Conservation (phyloP, 2,113 vertebrate genomes). For the Ptilorrhoa leucosticta region DNA sequence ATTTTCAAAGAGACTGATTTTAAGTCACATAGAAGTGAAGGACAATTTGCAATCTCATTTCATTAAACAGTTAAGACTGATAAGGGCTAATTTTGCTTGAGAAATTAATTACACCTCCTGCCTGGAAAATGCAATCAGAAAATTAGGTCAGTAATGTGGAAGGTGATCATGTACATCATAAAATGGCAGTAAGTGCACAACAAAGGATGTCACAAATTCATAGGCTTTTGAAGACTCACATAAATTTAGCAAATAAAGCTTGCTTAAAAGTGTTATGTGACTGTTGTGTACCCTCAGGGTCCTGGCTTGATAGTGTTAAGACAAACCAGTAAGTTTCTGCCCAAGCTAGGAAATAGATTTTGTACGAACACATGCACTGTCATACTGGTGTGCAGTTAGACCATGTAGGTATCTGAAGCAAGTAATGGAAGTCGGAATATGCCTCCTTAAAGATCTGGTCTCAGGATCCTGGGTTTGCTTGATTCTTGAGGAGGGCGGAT, state of each 20-base stretch:
- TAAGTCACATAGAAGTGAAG: not conserved
- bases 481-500: not conserved
- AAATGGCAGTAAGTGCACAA: not conserved
- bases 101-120: not conserved
- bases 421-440: not conserved
- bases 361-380: not conserved
- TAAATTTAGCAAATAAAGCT: not conserved
- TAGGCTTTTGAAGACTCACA: not conserved
- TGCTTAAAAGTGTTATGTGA: not conserved
- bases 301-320: not conserved
- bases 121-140: not conserved
- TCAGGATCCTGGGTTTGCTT: not conserved
- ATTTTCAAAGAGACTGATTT: not conserved
- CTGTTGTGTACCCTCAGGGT: not conserved
- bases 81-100: not conserved
- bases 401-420: not conserved
- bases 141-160: not conserved
- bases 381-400: not conserved
- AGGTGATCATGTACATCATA: not conserved
- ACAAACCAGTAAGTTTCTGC: not conserved
- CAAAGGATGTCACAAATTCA: not conserved
- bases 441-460: not conserved
- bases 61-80: not conserved
- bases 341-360: not conserved
- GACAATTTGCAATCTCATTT: not conserved